These are phyloP conservation scores for Nansenia antarctica DNA, from an alignment of 2,113 vertebrate genomes.

Conservation along the genomic window DNA sequence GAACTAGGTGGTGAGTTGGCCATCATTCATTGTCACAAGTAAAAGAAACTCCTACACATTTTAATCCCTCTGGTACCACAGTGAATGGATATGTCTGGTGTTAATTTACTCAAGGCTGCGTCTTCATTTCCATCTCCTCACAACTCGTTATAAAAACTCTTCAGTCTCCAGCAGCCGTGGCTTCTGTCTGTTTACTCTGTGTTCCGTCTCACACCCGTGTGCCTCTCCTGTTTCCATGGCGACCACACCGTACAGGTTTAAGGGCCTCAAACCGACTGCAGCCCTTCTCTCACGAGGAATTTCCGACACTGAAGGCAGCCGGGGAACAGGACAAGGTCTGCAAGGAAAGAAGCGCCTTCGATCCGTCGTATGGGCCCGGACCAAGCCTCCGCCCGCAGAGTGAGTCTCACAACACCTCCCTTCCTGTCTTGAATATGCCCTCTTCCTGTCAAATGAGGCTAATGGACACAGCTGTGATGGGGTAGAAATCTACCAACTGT, in stretches of 20 bases:
- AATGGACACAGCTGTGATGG: not conserved
- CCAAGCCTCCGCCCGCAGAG: constrained; percentile 99
- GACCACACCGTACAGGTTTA: constrained; percentile 90
- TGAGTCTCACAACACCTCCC: constrained; percentile 68
- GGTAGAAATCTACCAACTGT: not conserved
- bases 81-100: no score
- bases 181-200: not conserved
- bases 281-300: constrained; percentile 99
- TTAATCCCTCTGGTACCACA: no score
- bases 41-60: no score
- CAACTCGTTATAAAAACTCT: not conserved
- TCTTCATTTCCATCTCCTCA: not conserved
- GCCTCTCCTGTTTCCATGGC: constrained; percentile 25
- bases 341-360: constrained; percentile 99
- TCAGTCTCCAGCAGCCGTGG: not conserved
- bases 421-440: constrained; percentile 71
- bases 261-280: constrained; percentile 99
- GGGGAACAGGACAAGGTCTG: constrained; percentile 99
- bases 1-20: constrained; percentile 93
- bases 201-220: not conserved
- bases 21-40: no score
- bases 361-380: constrained; percentile 99
- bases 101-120: not conserved
- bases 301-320: constrained; percentile 99
- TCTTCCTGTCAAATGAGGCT: constrained; percentile 98